A percentile compares a stretch with the other conserved stretches of the same genome.
Evolutionary conservation across 2,113 vertebrate species (phyloP).

Genomic region (Menura novaehollandiae): DNA sequence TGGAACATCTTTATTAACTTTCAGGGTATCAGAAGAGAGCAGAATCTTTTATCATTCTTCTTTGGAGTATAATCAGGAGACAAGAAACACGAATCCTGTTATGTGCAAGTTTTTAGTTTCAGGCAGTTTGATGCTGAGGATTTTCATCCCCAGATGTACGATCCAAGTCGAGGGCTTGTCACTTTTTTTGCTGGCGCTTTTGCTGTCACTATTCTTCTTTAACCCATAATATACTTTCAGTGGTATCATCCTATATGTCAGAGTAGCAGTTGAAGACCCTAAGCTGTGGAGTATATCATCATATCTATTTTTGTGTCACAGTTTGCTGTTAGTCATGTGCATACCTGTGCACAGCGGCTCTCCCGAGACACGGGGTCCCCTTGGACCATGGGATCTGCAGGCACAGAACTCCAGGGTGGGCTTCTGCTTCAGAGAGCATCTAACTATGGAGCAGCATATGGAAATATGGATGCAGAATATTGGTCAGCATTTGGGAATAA

Average conservation of each 20-base stretch:
- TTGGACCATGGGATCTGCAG: rapidly evolving
- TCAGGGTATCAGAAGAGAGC: background rate
- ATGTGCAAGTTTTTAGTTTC: background rate
- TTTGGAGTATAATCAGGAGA: background rate
- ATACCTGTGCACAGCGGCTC: background rate
- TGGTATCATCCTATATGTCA: background rate
- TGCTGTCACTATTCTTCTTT: background rate
- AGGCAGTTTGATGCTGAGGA: background rate
- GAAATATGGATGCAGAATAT: background rate
- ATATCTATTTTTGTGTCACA: background rate
- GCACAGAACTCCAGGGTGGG: background rate
- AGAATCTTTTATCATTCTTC: background rate
- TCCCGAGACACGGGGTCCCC: background rate
- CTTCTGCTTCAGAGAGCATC: background rate
- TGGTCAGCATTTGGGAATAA: background rate
- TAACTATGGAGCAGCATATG: background rate
- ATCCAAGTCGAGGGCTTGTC: background rate
- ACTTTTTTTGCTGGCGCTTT: background rate
- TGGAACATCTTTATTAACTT: background rate
- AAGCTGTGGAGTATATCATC: background rate
- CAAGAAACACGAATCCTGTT: background rate
- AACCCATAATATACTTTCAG: background rate
- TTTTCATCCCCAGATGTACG: background rate
- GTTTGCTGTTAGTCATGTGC: background rate
- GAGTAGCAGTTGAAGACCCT: background rate